phyloP scores from a whole-genome alignment of 2,113 vertebrate species.

The Gulo gulo region DNA sequence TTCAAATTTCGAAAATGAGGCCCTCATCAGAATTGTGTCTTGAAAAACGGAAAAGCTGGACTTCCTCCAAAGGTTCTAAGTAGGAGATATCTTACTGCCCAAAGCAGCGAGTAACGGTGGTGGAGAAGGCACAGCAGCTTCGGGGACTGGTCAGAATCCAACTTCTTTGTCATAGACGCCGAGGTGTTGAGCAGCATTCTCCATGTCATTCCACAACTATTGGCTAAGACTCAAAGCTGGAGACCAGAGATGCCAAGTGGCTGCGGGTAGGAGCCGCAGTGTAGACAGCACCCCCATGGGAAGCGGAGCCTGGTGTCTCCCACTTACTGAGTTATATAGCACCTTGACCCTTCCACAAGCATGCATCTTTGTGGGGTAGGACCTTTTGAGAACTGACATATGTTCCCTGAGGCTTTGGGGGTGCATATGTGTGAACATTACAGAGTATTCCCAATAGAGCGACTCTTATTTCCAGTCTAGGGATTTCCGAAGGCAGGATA shows the following conservation, averaged over 20 bases:
- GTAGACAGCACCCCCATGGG: neutral
- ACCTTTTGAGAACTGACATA: neutral
- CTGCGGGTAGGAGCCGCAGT: neutral
- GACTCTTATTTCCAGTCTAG: neutral
- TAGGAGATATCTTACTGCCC: neutral
- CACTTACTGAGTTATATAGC: too few relatives aligned
- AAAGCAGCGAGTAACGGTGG: rapidly evolving
- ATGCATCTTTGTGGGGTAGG: neutral
- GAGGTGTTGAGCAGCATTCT: neutral
- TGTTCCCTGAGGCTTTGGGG: neutral
- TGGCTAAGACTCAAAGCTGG: neutral
- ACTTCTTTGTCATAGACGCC: neutral
- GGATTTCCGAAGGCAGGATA: neutral
- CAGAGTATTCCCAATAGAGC: neutral
- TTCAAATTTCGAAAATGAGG: neutral
- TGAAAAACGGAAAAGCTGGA: neutral
- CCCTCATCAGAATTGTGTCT: neutral
- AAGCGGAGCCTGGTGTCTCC: too few relatives aligned
- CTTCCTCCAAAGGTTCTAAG: neutral
- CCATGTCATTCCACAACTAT: neutral
- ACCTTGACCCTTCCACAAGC: neutral
- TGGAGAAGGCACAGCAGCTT: neutral
- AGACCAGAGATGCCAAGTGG: neutral
- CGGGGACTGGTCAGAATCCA: neutral
- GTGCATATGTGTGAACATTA: too few relatives aligned